Percentiles rank a stretch among this genome's conserved stretches.
These are phyloP conservation scores for Turritopsis dohrnii DNA, from an alignment of 30 jellyfish, hydroid and myxozoan species.

Conservation along the genomic window DNA sequence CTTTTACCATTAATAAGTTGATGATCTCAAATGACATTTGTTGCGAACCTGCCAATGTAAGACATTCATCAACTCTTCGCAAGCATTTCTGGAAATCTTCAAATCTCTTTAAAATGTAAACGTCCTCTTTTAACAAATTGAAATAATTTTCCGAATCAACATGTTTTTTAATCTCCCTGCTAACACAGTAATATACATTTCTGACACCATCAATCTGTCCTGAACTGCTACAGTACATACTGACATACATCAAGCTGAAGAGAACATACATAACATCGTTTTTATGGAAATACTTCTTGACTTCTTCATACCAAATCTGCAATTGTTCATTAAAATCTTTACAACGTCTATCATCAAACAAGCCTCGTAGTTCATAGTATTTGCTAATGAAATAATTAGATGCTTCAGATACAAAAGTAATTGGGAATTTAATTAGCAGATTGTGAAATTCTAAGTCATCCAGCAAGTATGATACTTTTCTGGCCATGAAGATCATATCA, in stretches of 20 bases:
- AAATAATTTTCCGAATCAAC: neutral
- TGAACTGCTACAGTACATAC: neutral
- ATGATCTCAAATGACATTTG: neutral
- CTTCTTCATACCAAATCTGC: neutral
- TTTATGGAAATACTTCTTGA: too few relatives aligned
- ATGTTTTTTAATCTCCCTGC: neutral
- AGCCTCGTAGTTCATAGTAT: neutral
- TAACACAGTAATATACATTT: neutral
- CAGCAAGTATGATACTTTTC: neutral
- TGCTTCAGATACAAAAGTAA: neutral
- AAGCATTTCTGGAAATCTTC: neutral
- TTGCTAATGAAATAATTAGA: neutral
- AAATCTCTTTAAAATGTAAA: too few relatives aligned
- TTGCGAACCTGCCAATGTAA: neutral
- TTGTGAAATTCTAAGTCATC: neutral
- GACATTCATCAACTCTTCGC: neutral
- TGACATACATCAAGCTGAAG: neutral
- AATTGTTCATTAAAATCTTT: neutral
- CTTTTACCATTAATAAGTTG: neutral
- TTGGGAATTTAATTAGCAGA: neutral
- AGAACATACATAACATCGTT: neutral
- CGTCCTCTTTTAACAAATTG: neutral
- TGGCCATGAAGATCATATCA: neutral
- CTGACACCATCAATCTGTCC: neutral
- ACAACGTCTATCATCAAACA: neutral